Conservation (phyloP, 2,113 vertebrate species). For the Pelecanus crispus region DNA sequence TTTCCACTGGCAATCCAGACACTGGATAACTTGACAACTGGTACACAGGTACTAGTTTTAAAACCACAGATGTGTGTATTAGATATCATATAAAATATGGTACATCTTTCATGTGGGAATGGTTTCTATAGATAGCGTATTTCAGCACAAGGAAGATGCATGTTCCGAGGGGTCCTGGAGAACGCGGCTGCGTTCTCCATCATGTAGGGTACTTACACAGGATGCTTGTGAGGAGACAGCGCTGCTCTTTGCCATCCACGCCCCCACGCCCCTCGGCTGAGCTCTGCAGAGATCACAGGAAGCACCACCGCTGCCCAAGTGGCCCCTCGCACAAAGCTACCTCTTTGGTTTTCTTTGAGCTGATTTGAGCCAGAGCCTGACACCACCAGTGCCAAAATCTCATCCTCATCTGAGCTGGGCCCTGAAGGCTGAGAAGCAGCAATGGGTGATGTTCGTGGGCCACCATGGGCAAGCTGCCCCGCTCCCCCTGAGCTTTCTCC, state of each 20-base stretch:
- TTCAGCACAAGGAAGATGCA: not conserved
- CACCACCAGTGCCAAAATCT: not conserved
- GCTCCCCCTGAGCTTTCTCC: not conserved
- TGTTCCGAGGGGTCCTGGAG: not conserved
- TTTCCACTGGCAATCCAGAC: not conserved
- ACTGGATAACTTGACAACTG: conserved; percentile 2
- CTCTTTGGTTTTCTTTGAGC: conserved; percentile 30
- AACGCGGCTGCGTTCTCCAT: not conserved
- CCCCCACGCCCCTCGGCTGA: not conserved
- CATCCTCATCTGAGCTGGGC: not conserved
- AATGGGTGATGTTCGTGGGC: not conserved
- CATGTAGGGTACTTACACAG: not conserved
- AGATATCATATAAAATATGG: not conserved
- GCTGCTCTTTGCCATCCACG: not conserved
- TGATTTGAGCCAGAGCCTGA: not conserved
- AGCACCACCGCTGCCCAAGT: not conserved
- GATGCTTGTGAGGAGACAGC: not conserved
- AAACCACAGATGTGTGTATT: not conserved
- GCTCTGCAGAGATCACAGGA: conserved; percentile 33
- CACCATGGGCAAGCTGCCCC: accelerated
- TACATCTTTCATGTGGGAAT: not conserved
- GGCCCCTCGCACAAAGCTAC: not conserved
- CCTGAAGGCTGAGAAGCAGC: not conserved
- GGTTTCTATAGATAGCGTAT: not conserved
- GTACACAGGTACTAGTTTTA: conserved; percentile 6